Base-by-base conservation (phyloP, 2,797 vertebrate species). In the Heteromormyrus szaboi region DNA sequence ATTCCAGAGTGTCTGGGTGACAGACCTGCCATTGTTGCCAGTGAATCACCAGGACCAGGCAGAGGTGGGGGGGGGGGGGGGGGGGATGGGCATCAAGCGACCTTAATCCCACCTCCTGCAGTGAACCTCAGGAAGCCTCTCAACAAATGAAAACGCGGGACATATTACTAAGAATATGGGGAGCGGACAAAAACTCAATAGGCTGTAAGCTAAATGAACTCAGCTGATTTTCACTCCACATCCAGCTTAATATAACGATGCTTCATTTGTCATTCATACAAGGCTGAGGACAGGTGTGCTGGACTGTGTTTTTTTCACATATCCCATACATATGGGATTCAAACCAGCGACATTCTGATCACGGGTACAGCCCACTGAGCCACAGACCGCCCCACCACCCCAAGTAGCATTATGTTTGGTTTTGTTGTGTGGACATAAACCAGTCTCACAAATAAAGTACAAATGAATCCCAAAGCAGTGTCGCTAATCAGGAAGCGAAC, bases 401-500 rank as follows among this genome's bases (percentile, higher is more conserved):
- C 25, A 68, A 29, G 11, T 12, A 68, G 25, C 25, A 68, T 68
- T 33, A 68, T 4, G 62, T 81, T 81, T 81, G 76, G 37, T 48
- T 9, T 54, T 51, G 12, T 37, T 33, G n/a, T 29, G 11, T 53
- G 19, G 29, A 41, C 81, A 22, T 88, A 76, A 83, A 50, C 68
- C 59, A 59, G 56, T n/a, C 81, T 76, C 59, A 68, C 8, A 87
- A 86, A 90, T 19, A 90, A 90, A 88, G 89, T 90, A 90, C 54
- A 83, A 41, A 87, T 4, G 17, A 37, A n/a, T 56, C 37, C 19
- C 51, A 59, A 25, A 86, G 19, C 29, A 56, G 54, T 22, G 17
- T 62, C 54, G 25, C 8, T 25, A 6, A 59, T 14, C 56, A 19
- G 54, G 19, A 62, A n/a, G 91, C 86, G 99, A 94, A 11, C 98